Evolutionary conservation across 2,888 invertebrate genomes (phyloP), one percentile per base, ranked within the genome.

Genomic region (Macropis europaea): DNA sequence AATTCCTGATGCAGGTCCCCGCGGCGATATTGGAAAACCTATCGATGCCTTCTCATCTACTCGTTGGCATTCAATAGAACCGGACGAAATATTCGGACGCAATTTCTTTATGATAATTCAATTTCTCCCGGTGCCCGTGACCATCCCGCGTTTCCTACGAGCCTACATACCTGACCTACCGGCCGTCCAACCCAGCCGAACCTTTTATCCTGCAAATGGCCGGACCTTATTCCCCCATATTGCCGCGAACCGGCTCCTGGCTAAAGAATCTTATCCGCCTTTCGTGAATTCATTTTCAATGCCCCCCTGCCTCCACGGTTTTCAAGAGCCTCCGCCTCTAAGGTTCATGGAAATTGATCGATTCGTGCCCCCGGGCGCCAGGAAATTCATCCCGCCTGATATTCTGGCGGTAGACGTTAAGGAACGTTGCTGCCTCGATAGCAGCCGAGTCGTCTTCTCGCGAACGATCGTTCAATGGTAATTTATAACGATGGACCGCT

Each of bases 61-160:
- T 79, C 77, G 74, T 74, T 76, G 85, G 82, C 81, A 81, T 84
- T 84, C 79, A 71, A 77, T 75, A 69, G 71, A 76, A 81, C 75
- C 76, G 83, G 76, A 74, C 77, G 77, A 69, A 78, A 79, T 77
- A 79, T 82, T 84, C 80, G 76, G 73, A 71, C 75, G 78, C 84
- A 83, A 86, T 86, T 87, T 78, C 85, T 82, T 82, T 84, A 86
- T 87, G 85, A 87, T 86, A 87, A 87, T 87, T 84, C 87, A 82
- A 86, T 86, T 82, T 82, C 78, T 78, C 72, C 68, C 59, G 36
- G n/a, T 56, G 60, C 54, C 57, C 40, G 28, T 36, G 34, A 60
- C 53, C 38, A 43, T 47, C 48, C 34, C 38, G 6, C 9, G 30
- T 34, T 26, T 30, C 50, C 64, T 22, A 42, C 60, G 59, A 19